Base-by-base conservation (phyloP, 2,797 vertebrate species). In the Phrynocephalus guinanensis region DNA sequence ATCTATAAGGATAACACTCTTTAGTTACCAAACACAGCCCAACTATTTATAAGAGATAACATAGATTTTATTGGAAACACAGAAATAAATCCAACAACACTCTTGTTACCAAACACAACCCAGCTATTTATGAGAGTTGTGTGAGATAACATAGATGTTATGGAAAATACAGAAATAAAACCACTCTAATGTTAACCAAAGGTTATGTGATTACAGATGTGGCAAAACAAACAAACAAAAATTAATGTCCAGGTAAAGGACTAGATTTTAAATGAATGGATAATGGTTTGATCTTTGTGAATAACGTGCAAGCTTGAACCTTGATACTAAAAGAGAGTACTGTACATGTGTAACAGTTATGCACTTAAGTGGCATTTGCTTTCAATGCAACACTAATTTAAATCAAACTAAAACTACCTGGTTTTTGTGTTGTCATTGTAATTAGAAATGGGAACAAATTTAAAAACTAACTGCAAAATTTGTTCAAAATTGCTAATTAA, bases 121-220 rank as follows among this genome's bases (percentile, higher is more conserved):
- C 60, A 86, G 52, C n/a, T 91, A 86, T 81, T 71, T 84, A 63
- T 87, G 85, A 1, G 1, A 83, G 87, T 76, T 89, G 20, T 70
- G 30, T 70, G 52, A 90, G 89, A 87, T 83, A 83, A 89, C 79
- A 70, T 63, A 86, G 73, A 63, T 88, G 91, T 86, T 81, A 88
- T n/a, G 33, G 68, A 78, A 50, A 77, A 80, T 15, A 70, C 60
- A 86, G 76, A 89, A 89, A 83, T 26, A 80, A 71, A 83, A 66
- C 10, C 30, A 80, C n/a, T 33, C 44, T 20, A 85, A 63, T 2
- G 18, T 66, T 11, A 91, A 89, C 85, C 90, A 91, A 90, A 24
- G 71, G 48, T 24, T 83, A 77, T 72, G 24, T 82, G 18, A 85
- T 80, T 66, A 73, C 77, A 89, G 88, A 71, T 82, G 89, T 44